Evolutionary conservation across 2,113 vertebrate species (phyloP), one percentile per base, ranked within the genome.

Genomic region (Neoarius graeffei): DNA sequence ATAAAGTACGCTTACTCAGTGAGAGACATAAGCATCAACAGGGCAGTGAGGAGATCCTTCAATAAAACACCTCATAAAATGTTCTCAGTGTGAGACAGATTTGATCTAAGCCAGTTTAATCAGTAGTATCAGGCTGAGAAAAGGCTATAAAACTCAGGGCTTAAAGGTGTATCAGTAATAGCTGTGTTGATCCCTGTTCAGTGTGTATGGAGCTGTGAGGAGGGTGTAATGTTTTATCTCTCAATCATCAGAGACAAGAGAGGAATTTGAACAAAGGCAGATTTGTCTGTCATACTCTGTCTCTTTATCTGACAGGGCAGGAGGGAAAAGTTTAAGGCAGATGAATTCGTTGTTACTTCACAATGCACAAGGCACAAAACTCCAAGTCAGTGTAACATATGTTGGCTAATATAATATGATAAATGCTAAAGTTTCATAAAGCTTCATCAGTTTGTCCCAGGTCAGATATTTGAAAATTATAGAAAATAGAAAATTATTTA

Each of bases 101-200:
- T 88, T 90, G n/a, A 87, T 87, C 76, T 85, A 89, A 90, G 84
- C 83, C 89, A 76, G 77, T 82, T 88, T 86, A 74, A 87, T 86
- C 85, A 76, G 76, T 56, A 67, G 71, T 50, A 79, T 87, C 87
- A 81, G 83, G 76, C 66, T 27, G 85, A 69, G 82, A 87, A 84
- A 79, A 60, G 54, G 71, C 67, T 88, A 85, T 84, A 57, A 90
- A 88, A 85, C 83, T 73, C 57, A 1, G 56, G 54, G 85, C n/a
- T 86, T 90, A 86, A 81, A 90, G 89, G 85, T 81, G 83, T 84
- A 86, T 90, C 67, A 57, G 85, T 80, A 87, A 67, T 88, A 90
- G 81, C 66, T 20, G 27, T 66, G 74, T 82, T 90, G 74, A 84
- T 81, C 85, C 81, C 42, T 62, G 59, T 56, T 59, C 57, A 84